Percentiles rank a stretch among this genome's conserved stretches.
Conservation (phyloP, 2,797 vertebrate species). For the Champsocephalus esox region DNA sequence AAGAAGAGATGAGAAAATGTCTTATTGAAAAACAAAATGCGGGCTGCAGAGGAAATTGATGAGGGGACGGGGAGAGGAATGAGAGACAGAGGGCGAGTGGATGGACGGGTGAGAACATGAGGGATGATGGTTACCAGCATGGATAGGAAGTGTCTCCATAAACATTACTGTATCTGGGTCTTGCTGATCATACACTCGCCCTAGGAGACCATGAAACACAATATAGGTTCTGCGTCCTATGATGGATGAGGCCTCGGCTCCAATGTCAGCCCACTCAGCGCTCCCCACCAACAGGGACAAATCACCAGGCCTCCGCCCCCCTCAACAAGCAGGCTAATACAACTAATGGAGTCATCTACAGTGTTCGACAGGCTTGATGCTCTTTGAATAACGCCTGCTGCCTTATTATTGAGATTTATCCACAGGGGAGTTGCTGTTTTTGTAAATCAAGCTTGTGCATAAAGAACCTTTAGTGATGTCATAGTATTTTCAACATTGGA, state of each 20-base stretch:
- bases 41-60: conserved; percentile 49
- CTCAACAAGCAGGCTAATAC: conserved; percentile 64
- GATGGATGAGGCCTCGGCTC: conserved; percentile 76
- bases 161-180: conserved; percentile 67
- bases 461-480: not conserved
- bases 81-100: conserved; percentile 20
- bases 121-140: conserved; percentile 58
- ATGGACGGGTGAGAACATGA: conserved; percentile 62
- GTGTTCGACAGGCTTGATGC: conserved; percentile 44
- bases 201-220: conserved; percentile 68
- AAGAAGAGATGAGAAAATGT: conserved; percentile 38
- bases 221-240: conserved; percentile 62
- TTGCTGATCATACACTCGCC: conserved; percentile 72
- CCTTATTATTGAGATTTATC: conserved; percentile 39
- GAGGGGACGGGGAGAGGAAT: conserved; percentile 40
- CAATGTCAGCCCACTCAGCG: conserved; percentile 72
- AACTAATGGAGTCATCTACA: conserved; percentile 75
- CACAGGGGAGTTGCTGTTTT: conserved; percentile 33
- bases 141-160: conserved; percentile 67
- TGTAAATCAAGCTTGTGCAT: conserved; percentile 34
- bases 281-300: conserved; percentile 72
- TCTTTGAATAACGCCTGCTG: conserved; percentile 46
- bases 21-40: conserved; percentile 42
- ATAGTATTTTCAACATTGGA: conserved; percentile 4
- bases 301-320: conserved; percentile 65